Evolutionary conservation across 2,888 invertebrate species (phyloP), one percentile per base, ranked within the genome.

Genomic region (Catocala nupta): DNA sequence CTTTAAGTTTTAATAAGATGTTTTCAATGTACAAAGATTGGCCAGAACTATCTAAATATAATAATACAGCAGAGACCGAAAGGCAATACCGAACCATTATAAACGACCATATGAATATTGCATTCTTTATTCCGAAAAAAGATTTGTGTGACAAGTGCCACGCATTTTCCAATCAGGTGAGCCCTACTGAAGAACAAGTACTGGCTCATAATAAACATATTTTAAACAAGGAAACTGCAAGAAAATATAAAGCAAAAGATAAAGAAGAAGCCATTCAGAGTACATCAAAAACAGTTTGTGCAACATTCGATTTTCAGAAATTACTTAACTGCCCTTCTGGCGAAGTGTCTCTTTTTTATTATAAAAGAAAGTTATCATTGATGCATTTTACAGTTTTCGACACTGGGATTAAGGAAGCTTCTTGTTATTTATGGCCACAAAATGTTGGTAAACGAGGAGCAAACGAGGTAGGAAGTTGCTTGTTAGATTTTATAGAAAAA

Each of bases 11-110:
- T 5, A 50, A 9, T 25, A 70, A 62, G 25, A 66, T 71, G 63
- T 70, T 67, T 67, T 10, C 43, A 25, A 39, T 73, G 44, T 71
- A 70, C 42, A 56, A 63, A 44, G 65, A 72, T n/a, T 72, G 69
- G 72, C n/a, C 36, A 11, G 33, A 65, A 36, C 43, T 60, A 42
- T 5, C 4, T 34, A 59, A 44, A 8, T 65, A 68, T 56, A 49
- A 62, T 33, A 68, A 60, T 45, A 63, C 25, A 51, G 70, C 64
- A 5, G 13, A 48, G 8, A 65, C 67, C 12, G 16, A 48, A 57
- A 52, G 70, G 4, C 70, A 71, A 44, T 71, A 71, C 25, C 57
- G 58, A 5, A 47, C 52, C 33, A 58, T 63, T 44, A 54, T 65
- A 39, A 69, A 71, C 39, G 53, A 51, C 7, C 39, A 61, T 39